Evolutionary conservation across 2,888 invertebrate species (phyloP), one percentile per base, ranked within the genome.

Genomic region (Polymixis lichenea): DNA sequence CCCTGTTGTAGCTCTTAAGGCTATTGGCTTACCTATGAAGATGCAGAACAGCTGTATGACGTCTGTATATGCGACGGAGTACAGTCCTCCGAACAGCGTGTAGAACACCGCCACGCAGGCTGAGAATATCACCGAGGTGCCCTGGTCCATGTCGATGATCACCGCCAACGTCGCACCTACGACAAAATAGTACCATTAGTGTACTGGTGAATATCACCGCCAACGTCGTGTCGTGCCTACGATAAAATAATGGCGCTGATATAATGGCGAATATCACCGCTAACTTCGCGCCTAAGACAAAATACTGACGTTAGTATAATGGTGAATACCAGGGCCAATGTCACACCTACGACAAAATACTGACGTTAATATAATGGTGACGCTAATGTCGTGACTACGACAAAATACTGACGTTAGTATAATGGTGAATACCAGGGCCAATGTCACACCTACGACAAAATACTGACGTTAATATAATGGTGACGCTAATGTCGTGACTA

Each of bases 31-130:
- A 89, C 87, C 87, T 66, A 99, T 97, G 95, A 99, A 99, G 92
- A 99, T 99, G 96, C 99, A 99, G 97, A 99, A 99, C 66, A 99
- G 97, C 95, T 99, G 99, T 89, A 99, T 99, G 90, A 99, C 99
- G 94, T 99, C 99, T 0, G 99, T 99, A 94, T 99, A 99, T 1
- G 99, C 99, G 80, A 99, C 99, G 73, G 99, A 98, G 96, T 99
- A 99, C 64, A 99, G 97, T 0, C 99, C 99, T 3, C 99, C 99
- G 94, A 99, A 99, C 72, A 99, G 97, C 1, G 99, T 99, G 97
- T 99, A 99, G 96, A 99, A 98, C 65, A 99, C 98, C 28, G 99
- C 99, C 88, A 99, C 99, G 94, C 98, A 98, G 5, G 99, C 98
- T 89, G 99, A 99, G 92, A 99, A 97, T 89, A 99, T 98, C 81